Evolutionary conservation across 2,888 invertebrate genomes (phyloP).

Genomic region (Melieria omissa): DNA sequence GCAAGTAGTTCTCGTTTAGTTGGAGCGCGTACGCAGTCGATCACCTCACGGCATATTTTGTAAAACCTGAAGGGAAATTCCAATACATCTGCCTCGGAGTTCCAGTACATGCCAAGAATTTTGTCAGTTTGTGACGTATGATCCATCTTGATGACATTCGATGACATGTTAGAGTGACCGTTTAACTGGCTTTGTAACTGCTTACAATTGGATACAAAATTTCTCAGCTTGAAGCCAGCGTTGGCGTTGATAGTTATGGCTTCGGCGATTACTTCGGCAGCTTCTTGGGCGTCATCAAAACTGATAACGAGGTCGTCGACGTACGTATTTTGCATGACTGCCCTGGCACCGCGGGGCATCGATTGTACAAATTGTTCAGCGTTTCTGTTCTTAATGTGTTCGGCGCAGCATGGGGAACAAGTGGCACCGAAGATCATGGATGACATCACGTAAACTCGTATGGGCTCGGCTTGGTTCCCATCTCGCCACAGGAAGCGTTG

Average conservation of each 20-base stretch:
- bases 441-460: conserved; percentile 28
- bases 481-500: conserved; percentile 44
- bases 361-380: conserved; percentile 34
- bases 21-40: neutral
- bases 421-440: conserved; percentile 40
- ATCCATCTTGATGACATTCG: neutral
- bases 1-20: neutral
- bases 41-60: neutral
- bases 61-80: conserved; percentile 6
- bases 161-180: too few species aligned
- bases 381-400: conserved; percentile 51
- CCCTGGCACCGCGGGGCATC: conserved; percentile 38
- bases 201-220: conserved; percentile 9
- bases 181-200: neutral
- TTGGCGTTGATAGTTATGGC: neutral
- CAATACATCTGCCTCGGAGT: conserved; percentile 4
- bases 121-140: neutral
- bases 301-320: conserved; percentile 44
- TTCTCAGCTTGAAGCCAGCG: neutral
- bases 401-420: conserved; percentile 50
- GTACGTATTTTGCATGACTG: conserved; percentile 40
- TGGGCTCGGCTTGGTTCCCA: conserved; percentile 7
- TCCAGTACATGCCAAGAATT: conserved; percentile 13
- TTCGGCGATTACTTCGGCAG: conserved; percentile 2
- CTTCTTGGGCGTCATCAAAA: conserved; percentile 50